Base-by-base conservation (phyloP, 2,888 invertebrate genomes). In the Limnephilus auricula region DNA sequence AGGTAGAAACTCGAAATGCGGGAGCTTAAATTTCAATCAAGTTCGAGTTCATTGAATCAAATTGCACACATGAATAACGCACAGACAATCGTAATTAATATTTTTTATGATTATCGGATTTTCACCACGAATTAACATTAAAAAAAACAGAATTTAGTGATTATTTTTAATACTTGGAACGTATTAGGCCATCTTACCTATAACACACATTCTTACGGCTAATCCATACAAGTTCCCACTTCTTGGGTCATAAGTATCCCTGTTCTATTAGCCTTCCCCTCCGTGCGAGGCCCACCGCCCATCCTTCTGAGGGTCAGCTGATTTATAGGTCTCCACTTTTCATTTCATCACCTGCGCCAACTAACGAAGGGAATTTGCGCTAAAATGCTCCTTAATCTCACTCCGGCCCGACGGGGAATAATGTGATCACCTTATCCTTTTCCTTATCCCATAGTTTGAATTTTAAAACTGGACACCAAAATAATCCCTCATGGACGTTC, bases 281-380 rank as follows among this genome's bases (percentile, higher is more conserved):
- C 25, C 6, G 25, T 25, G 50, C 6, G n/a, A 25, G 25, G 65
- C 25, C 45, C 15, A 13, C 3, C 40, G 25, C 65, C 25, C 65
- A 18, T 9, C 65, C 34, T 2, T n/a, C 65, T 32, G 18, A 32
- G 65, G 31, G 87, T n/a, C n/a, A 25, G 87, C n/a, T 78, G 65
- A 88, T 88, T 88, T 88, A 88, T 88, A 88, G 34, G 79, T n/a
- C 34, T 32, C 87, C 87, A 88, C 87, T 88, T 88, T 88, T 88
- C 87, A 88, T 88, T 88, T 34, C 79, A 88, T 88, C 87, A 88
- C 87, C 87, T 78, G 87, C 32, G 87, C 32, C 87, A 25, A n/a
- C 87, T 78, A 78, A 65, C 65, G 87, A 78, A 88, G 78, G 79
- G 13, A 78, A 32, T 34, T 88, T 78, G 15, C 86, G 13, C 86